Conservation (phyloP, 2,888 invertebrate species). For the Meganola albula region DNA sequence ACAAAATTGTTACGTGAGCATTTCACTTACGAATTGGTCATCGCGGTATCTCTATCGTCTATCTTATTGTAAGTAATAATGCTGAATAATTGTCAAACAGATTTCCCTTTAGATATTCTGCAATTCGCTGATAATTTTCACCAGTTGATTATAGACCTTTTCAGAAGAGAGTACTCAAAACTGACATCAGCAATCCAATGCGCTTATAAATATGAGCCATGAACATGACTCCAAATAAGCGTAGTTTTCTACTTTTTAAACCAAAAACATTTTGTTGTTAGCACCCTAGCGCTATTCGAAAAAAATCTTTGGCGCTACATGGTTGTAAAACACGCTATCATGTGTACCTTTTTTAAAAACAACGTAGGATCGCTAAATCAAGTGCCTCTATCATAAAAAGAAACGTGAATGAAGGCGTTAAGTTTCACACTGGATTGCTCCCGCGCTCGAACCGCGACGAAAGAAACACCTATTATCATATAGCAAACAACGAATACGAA, state of each 20-base stretch:
- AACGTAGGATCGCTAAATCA: slow-evolving; percentile 67
- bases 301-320: slow-evolving; percentile 32
- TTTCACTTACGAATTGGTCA: slow-evolving; percentile 59
- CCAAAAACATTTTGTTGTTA: slow-evolving; percentile 24
- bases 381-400: slow-evolving; percentile 71
- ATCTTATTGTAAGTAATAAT: slow-evolving; percentile 69
- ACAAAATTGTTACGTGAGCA: slow-evolving; percentile 71
- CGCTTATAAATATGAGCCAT: too few relatives aligned
- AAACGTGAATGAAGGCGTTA: slow-evolving; percentile 71
- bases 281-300: slow-evolving; percentile 36
- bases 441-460: slow-evolving; percentile 54
- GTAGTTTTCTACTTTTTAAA: too few relatives aligned
- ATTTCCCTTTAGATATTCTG: slow-evolving; percentile 59
- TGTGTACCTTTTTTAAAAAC: slow-evolving; percentile 58
- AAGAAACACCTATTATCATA: slow-evolving; percentile 76
- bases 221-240: too few relatives aligned
- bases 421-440: slow-evolving; percentile 72
- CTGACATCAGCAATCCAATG: too few relatives aligned
- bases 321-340: slow-evolving; percentile 48
- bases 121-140: slow-evolving; percentile 62
- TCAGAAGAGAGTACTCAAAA: too few relatives aligned
- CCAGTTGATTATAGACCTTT: too few relatives aligned
- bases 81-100: slow-evolving; percentile 57
- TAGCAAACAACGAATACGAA: slow-evolving; percentile 69
- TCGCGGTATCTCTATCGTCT: slow-evolving; percentile 51